Base-by-base conservation (phyloP, 2,888 invertebrate species). In the Drosophila picticornis region DNA sequence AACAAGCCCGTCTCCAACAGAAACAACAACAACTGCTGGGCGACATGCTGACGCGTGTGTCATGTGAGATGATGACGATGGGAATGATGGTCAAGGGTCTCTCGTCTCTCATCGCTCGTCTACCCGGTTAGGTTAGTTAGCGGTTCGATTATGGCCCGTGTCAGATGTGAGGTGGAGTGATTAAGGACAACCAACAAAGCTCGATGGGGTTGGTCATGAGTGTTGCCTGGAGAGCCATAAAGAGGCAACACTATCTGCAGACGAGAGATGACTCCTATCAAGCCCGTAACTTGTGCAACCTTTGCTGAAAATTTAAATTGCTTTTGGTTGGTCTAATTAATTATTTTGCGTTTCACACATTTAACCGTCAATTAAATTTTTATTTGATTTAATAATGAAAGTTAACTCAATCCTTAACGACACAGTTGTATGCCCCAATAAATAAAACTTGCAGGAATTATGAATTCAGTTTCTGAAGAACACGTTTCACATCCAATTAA, bases 11-110 rank as follows among this genome's bases (percentile, higher is more conserved):
- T 25, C 52, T 36, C 22, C 46, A 25, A 34, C 63, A 63, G 7
- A 55, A 67, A 40, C 73, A 72, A 29, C 70, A 66, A 52, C 59
- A 75, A 51, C 67, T 69, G 61, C 34, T 59, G 75, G 80, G 79
- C 86, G 84, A 75, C 76, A 63, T 55, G 57, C 59, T 72, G 83
- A 70, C 82, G 73, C 71, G 70, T 83, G 65, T 74, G 66, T 75
- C 75, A 66, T 65, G 38, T 65, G 81, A 46, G 46, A 46, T 46
- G 16, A 46, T 16, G 46, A 7, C 22, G 46, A 46, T 40, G 40
- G 2, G 40, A n/a, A 78, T 81, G 73, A 76, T 71, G 79, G 60
- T 66, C 68, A 72, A 61, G 66, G 48, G 43, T 60, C 40, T 16
- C 32, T 57, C 22, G 46, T 38, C 43, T 25, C 25, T 46, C 46